phyloP scores from a whole-genome alignment of 2,113 vertebrate genomes.

The Siphamia tubifer region DNA sequence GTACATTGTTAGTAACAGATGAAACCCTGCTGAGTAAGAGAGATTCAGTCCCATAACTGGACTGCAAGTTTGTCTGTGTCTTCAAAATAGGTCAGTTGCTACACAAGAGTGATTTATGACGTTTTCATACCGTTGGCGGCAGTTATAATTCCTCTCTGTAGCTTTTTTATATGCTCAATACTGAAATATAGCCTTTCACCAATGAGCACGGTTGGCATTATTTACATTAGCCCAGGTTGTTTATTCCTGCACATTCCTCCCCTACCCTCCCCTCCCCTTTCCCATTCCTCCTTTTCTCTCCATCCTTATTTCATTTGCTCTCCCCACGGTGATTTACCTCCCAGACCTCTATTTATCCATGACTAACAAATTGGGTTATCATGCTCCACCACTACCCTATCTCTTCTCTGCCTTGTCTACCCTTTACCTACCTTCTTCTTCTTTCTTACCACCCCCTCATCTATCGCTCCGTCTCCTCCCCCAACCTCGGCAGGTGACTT shows the following conservation, averaged over 20 bases:
- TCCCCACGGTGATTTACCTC: conserved; percentile 68
- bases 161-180: conserved; percentile 58
- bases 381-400: conserved; percentile 62
- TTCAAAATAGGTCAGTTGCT: conserved; percentile 56
- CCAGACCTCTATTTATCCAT: conserved; percentile 73
- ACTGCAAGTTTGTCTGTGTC: conserved; percentile 26
- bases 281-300: conserved; percentile 30
- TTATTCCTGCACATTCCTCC: conserved; percentile 50
- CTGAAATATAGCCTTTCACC: conserved; percentile 68
- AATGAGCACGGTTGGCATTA: conserved; percentile 52
- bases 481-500: conserved; percentile 61
- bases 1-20: not conserved
- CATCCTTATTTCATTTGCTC: conserved; percentile 69
- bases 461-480: conserved; percentile 7
- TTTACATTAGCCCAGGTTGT: conserved; percentile 67
- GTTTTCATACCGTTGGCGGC: conserved; percentile 16
- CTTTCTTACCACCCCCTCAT: conserved; percentile 6
- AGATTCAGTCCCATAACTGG: conserved; percentile 22
- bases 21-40: conserved; percentile 14
- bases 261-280: conserved; percentile 7
- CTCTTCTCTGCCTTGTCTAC: conserved; percentile 44
- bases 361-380: conserved; percentile 76
- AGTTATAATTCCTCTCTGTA: conserved; percentile 57
- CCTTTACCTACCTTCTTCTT: conserved; percentile 39
- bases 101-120: conserved; percentile 50